phyloP scores from a whole-genome alignment of 2,888 invertebrate species.

The Callimorpha dominula region DNA sequence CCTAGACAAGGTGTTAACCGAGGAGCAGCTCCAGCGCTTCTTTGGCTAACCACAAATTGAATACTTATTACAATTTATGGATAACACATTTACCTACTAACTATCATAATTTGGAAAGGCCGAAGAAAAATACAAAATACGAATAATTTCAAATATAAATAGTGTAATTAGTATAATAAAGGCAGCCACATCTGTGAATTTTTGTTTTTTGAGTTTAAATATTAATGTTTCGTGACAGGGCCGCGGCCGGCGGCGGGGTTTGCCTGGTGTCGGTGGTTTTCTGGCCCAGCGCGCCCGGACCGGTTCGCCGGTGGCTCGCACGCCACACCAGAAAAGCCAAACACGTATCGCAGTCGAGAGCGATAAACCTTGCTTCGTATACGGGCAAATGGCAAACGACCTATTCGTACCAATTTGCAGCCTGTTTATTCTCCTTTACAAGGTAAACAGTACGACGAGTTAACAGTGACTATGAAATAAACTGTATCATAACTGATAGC shows the following conservation, averaged over 20 bases:
- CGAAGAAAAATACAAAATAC: constrained; percentile 51
- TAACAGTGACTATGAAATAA: constrained; percentile 51
- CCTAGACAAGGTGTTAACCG: constrained; percentile 76
- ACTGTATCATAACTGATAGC: constrained; percentile 52
- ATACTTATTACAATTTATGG: constrained; percentile 54
- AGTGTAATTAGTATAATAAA: constrained; percentile 75
- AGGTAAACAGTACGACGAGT: constrained; percentile 44
- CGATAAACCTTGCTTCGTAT: constrained; percentile 80
- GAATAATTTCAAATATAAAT: constrained; percentile 62
- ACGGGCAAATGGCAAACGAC: constrained; percentile 76
- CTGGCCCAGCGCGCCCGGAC: constrained; percentile 83
- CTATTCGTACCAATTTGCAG: constrained; percentile 82
- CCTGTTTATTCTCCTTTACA: constrained; percentile 58
- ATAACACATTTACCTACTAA: constrained; percentile 54
- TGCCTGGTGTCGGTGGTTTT: constrained; percentile 85
- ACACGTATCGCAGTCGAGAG: constrained; percentile 75
- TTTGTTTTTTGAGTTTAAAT: constrained; percentile 76
- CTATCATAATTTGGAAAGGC: constrained; percentile 60
- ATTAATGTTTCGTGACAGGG: constrained; percentile 85
- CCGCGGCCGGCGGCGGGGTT: constrained; percentile 62
- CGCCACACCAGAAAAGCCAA: constrained; percentile 77
- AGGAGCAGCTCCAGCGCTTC: constrained; percentile 63
- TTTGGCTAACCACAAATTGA: constrained; percentile 65
- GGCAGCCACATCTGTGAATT: constrained; percentile 69
- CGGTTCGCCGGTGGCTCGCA: constrained; percentile 78